Conservation (phyloP, 2,888 invertebrate species). For the Serrognathus titanus region DNA sequence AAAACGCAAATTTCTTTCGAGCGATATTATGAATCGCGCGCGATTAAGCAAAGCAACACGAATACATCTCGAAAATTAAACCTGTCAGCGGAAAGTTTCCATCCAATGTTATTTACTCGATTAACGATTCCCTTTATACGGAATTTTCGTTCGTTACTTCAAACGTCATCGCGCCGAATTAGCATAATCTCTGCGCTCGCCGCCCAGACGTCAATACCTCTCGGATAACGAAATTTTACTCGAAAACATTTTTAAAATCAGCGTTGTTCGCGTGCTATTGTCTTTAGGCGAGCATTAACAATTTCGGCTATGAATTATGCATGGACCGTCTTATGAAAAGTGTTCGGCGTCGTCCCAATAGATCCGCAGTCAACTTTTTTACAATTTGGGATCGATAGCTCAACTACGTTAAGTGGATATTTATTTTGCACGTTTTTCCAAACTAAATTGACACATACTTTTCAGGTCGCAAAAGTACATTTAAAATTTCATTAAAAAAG, state of each 20-base stretch:
- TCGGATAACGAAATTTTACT: conserved; percentile 21
- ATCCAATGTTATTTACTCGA: background rate
- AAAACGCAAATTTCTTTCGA: no score
- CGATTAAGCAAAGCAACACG: background rate
- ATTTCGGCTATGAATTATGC: conserved; percentile 41
- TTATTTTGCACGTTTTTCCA: background rate
- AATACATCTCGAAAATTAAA: background rate
- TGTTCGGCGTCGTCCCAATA: conserved; percentile 2
- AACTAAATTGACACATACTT: no score
- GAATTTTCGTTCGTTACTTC: background rate
- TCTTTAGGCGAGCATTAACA: conserved; percentile 40
- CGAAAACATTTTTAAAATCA: conserved; percentile 32
- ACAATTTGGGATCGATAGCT: conserved; percentile 3
- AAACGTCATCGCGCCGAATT: conserved; percentile 18
- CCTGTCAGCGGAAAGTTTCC: background rate
- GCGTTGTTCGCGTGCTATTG: conserved; percentile 33
- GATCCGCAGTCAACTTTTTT: background rate
- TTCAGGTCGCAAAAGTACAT: no score
- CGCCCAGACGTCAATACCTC: conserved; percentile 21
- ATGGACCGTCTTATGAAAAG: conserved; percentile 34
- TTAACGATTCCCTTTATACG: background rate
- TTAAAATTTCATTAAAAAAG: no score
- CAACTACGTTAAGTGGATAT: conserved; percentile 15
- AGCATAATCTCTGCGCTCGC: conserved; percentile 15
- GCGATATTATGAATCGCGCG: background rate